These are phyloP conservation scores for Trachops cirrhosus DNA, from an alignment of 2,797 vertebrate species.

Conservation along the genomic window DNA sequence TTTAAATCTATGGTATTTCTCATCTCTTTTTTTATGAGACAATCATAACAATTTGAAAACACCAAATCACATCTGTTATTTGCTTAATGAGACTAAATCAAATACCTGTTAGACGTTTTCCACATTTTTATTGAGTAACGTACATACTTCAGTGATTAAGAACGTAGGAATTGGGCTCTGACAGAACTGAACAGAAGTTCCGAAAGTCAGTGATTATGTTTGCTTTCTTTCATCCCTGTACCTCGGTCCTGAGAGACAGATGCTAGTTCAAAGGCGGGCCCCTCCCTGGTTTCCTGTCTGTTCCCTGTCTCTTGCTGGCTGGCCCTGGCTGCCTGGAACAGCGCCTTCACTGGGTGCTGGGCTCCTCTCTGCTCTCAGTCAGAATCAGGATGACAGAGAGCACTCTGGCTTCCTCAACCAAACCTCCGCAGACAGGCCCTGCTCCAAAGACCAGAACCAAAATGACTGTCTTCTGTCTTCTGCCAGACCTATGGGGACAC, in stretches of 20 bases:
- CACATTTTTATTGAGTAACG: neutral
- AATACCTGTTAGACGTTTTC: conserved; percentile 43
- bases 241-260: neutral
- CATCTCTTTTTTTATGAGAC: conserved; percentile 81
- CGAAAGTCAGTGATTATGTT: neutral
- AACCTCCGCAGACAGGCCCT: neutral
- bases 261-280: neutral
- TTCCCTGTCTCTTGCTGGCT: neutral
- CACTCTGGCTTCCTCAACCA: neutral
- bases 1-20: conserved; percentile 70
- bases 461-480: neutral
- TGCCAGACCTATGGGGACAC: neutral
- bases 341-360: neutral
- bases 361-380: neutral
- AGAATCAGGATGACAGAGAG: neutral
- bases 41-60: conserved; percentile 75
- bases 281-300: neutral
- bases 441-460: neutral
- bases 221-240: neutral
- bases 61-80: neutral
- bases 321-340: neutral
- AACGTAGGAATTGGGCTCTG: neutral
- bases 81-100: neutral
- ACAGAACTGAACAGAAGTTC: neutral
- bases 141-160: neutral